A percentile compares a stretch with the other conserved stretches of the same genome.
Evolutionary conservation across 1,140 invertebrate species (phyloP).

Genomic region (Camponotus pennsylvanicus): DNA sequence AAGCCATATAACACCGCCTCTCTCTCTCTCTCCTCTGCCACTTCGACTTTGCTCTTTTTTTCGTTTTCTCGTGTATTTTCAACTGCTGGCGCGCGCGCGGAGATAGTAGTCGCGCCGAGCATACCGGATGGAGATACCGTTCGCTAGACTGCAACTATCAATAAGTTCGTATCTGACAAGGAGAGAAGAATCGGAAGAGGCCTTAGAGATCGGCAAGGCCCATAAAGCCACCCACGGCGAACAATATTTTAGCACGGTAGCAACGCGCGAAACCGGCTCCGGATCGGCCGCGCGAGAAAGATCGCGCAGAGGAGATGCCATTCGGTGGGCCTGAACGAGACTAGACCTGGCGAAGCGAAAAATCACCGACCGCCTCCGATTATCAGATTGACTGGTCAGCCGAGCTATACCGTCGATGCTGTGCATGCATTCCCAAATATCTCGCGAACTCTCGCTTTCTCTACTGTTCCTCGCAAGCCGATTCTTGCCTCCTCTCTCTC

Average conservation of each 20-base stretch:
- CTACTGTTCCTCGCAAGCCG: background rate
- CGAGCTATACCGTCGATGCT: conserved; percentile 67
- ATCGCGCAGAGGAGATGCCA: conserved; percentile 39
- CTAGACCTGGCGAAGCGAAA: conserved; percentile 46
- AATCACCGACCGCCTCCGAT: conserved; percentile 67
- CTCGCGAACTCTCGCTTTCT: conserved; percentile 63
- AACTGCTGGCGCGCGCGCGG: background rate
- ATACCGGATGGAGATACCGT: conserved; percentile 54
- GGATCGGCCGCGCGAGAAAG: conserved; percentile 46
- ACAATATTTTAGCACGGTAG: conserved; percentile 84
- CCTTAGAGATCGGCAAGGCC: conserved; percentile 78
- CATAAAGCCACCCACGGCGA: conserved; percentile 84
- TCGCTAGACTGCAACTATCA: conserved; percentile 76
- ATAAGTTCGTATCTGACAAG: conserved; percentile 82
- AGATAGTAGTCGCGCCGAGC: conserved; percentile 57
- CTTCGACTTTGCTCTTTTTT: conserved; percentile 19
- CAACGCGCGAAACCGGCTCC: conserved; percentile 80
- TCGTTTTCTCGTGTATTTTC: conserved; percentile 10
- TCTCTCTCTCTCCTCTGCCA: conserved; percentile 47
- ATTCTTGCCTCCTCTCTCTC: background rate
- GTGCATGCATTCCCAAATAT: conserved; percentile 76
- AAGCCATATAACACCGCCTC: conserved; percentile 46
- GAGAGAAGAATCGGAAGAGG: conserved; percentile 78
- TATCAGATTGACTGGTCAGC: conserved; percentile 76
- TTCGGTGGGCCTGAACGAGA: conserved; percentile 52